A percentile compares a stretch with the other conserved stretches of the same genome.
phyloP scores from a whole-genome alignment of 2,888 invertebrate species.

The Spodoptera exigua region DNA sequence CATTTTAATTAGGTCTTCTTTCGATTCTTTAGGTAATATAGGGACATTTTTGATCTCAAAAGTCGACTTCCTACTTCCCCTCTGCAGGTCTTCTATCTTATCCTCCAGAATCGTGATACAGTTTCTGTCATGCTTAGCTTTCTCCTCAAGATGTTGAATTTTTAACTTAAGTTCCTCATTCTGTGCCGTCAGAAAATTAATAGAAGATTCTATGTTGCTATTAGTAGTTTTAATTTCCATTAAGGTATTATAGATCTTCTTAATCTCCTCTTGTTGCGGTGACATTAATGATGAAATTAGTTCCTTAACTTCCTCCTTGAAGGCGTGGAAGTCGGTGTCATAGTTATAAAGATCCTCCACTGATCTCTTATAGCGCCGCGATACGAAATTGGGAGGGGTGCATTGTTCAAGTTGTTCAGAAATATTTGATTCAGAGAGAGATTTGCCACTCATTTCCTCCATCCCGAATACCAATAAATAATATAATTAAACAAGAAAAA shows the following conservation, averaged over 20 bases:
- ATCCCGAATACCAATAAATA: background rate
- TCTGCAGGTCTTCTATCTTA: conserved; percentile 1
- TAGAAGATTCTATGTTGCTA: background rate
- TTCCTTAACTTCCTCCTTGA: background rate
- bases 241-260: background rate
- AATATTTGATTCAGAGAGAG: background rate
- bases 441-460: background rate
- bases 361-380: background rate
- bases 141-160: background rate
- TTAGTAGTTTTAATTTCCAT: conserved; percentile 4
- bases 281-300: background rate
- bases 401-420: conserved; percentile 2
- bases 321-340: conserved; percentile 3
- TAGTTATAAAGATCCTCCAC: background rate
- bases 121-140: too few relatives aligned
- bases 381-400: conserved; percentile 5
- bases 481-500: too few relatives aligned
- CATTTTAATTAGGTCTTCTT: conserved; percentile 1
- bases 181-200: too few relatives aligned
- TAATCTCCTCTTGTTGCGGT: background rate
- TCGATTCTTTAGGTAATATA: too few relatives aligned
- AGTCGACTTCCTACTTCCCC: too few relatives aligned
- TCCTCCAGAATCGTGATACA: too few relatives aligned
- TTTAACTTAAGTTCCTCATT: background rate
- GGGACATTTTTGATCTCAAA: too few relatives aligned